These are phyloP conservation scores for Actinostola sp. DNA, from an alignment of 92 coral and sea anemone genomes.

Conservation along the genomic window DNA sequence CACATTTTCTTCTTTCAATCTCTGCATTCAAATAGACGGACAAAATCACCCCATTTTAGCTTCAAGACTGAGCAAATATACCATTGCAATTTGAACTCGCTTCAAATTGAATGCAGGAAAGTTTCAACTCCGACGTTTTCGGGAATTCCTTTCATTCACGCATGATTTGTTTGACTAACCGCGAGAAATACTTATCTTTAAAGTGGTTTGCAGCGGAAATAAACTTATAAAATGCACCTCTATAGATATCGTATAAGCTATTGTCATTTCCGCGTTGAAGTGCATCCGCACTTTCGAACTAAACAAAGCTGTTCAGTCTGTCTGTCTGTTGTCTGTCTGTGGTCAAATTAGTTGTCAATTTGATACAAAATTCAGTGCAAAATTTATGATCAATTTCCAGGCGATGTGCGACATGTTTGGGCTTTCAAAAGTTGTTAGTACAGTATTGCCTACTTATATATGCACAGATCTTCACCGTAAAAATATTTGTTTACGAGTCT, in stretches of 20 bases:
- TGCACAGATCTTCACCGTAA: neutral
- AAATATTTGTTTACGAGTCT: neutral
- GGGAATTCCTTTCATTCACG: neutral
- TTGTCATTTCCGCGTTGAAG: no score
- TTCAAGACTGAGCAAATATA: no score
- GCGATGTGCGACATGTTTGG: slow-evolving; percentile 16
- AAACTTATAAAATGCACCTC: neutral
- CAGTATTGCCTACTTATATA: neutral
- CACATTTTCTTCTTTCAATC: slow-evolving; percentile 4
- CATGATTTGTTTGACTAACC: neutral
- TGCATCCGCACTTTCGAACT: no score
- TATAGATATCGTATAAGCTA: neutral
- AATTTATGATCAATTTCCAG: slow-evolving; percentile 15
- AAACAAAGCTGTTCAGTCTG: neutral
- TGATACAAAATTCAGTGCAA: neutral
- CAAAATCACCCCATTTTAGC: no score
- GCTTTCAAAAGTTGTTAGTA: slow-evolving; percentile 38
- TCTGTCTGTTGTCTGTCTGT: neutral
- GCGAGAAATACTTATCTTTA: neutral
- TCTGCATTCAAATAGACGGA: no score
- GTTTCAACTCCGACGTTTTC: neutral
- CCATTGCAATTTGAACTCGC: no score
- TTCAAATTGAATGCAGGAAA: neutral
- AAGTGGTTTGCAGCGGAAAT: neutral
- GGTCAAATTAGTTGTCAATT: neutral